Base-by-base conservation (phyloP, 2,113 vertebrate genomes). In the Vicugna pacos region DNA sequence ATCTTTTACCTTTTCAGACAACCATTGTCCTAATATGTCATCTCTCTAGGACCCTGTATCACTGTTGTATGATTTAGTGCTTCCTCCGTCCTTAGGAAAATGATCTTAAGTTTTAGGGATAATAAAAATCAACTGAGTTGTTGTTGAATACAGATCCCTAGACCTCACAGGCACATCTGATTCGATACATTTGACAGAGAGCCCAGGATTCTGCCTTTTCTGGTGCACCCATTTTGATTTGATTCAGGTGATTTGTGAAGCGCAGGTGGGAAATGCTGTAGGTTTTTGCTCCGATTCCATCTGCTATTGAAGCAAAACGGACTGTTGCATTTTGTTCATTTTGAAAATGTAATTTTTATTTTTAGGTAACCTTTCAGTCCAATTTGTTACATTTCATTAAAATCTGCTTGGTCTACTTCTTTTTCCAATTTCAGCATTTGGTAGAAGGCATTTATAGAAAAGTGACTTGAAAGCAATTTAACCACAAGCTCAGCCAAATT, bases 401-500 rank as follows among this genome's bases (percentile, higher is more conserved):
- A 97, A 96, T 95, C 52, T 95, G 77, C 64, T 86, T 96, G 89
- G 75, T 96, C 89, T 95, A 84, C 42, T 89, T 95, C 50, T 88
- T 98, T 96, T 96, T 93, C 93, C 89, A 91, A 73, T 97, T 96
- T 96, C 91, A 94, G 89, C 93, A 81, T 93, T 98, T 98, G 94
- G 73, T 96, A 60, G 83, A 93, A 91, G 69, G 26, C 79, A 96
- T 96, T 97, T 94, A 95, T 58, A 95, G 95, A 95, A 96, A 97
- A 97, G 82, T 76, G 42, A 91, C 91, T 86, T 77, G 82, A 97
- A 98, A 97, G 93, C 87, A 98, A 96, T 97, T 97, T 97, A 97
- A 94, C 92, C 87, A 94, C n/a, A 67, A 93, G 70, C 92, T 92
- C 83, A 97, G 81, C 70, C 95, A 97, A 97, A 97, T 97, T 98